phyloP scores from a whole-genome alignment of 2,113 vertebrate species.

The Sinocyclocheilus maitianheensis region DNA sequence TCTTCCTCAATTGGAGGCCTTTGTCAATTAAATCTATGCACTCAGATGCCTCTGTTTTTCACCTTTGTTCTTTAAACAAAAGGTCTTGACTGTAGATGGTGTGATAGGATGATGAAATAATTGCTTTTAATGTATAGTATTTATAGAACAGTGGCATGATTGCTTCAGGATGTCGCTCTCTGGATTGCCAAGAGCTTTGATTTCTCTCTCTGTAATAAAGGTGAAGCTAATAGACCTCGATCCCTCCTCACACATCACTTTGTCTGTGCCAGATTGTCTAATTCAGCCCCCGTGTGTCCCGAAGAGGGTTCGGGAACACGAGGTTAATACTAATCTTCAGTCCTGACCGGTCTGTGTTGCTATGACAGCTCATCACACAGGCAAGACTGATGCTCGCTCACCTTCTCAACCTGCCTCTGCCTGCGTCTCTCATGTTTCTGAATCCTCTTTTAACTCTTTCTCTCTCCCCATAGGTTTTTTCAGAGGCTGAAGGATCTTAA shows the following conservation, averaged over 20 bases:
- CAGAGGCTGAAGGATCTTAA: not conserved
- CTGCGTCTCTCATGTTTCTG: not conserved
- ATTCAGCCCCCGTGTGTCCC: not conserved
- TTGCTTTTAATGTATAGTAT: not conserved
- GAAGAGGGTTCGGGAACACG: not conserved
- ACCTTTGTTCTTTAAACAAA: constrained; percentile 1
- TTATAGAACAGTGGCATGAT: not conserved
- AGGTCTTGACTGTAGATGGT: not conserved
- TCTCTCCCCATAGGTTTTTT: not conserved
- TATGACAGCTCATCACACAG: constrained; percentile 32
- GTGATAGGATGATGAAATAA: not conserved
- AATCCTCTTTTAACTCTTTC: not conserved
- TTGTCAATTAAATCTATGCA: not conserved
- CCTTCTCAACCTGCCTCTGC: constrained; percentile 14
- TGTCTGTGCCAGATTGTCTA: constrained; percentile 14
- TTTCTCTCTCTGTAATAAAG: constrained; percentile 10
- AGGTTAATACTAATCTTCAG: constrained; percentile 34
- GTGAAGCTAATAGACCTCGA: not conserved
- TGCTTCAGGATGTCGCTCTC: not conserved
- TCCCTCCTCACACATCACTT: not conserved
- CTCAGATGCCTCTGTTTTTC: not conserved
- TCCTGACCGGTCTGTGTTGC: not conserved
- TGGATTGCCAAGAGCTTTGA: constrained; percentile 7
- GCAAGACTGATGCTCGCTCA: constrained; percentile 36
- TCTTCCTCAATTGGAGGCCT: not conserved